These are phyloP conservation scores for Drosophila kikkawai DNA, from an alignment of 1,140 invertebrate species.

Conservation along the genomic window DNA sequence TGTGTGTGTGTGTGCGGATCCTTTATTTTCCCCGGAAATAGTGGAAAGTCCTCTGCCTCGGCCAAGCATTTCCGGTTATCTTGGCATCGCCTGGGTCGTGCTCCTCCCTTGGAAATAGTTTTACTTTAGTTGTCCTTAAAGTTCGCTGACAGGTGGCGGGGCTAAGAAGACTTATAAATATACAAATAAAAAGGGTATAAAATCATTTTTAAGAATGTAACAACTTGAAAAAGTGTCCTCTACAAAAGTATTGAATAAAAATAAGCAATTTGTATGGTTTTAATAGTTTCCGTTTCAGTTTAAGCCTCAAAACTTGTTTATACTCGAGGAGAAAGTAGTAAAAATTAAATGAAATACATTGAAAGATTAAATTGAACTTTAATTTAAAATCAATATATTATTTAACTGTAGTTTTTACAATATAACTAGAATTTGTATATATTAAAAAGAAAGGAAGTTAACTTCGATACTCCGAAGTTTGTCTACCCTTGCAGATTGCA, in stretches of 20 bases:
- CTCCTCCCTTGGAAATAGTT: background rate
- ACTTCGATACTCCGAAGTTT: too few species aligned
- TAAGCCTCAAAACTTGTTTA: background rate
- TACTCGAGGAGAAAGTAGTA: too few species aligned
- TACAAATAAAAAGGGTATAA: background rate
- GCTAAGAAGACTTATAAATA: background rate
- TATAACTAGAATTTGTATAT: too few species aligned
- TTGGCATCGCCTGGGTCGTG: background rate
- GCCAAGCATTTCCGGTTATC: background rate
- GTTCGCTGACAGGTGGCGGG: background rate
- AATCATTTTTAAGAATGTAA: background rate
- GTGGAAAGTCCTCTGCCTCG: slow-evolving; percentile 2
- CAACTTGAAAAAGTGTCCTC: background rate
- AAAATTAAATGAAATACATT: background rate
- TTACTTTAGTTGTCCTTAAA: background rate
- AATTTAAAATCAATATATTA: background rate
- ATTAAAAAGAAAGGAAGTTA: too few species aligned
- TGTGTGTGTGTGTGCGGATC: background rate
- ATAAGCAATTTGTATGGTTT: background rate
- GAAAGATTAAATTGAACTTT: background rate
- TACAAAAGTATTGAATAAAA: background rate
- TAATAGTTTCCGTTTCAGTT: background rate
- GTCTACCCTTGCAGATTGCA: too few species aligned
- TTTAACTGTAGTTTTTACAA: background rate
- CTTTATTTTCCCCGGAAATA: slow-evolving; percentile 16